phyloP scores from a whole-genome alignment of 2,797 vertebrate species.

The Cirrhinus molitorella region DNA sequence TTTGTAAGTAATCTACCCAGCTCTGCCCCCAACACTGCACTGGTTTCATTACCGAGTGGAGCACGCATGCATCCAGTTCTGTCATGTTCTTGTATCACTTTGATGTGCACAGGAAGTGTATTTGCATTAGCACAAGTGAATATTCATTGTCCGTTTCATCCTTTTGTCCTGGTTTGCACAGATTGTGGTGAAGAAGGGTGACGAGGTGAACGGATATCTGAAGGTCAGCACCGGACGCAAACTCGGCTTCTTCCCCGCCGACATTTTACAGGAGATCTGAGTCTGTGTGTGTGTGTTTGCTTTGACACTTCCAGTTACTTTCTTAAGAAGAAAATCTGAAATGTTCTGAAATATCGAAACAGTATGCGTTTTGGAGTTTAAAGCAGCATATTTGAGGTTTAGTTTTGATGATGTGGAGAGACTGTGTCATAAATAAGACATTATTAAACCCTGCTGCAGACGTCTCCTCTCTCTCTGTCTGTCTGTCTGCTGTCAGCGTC shows the following conservation, averaged over 20 bases:
- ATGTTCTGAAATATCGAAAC: no score
- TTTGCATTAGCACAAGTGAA: no score
- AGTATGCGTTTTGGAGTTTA: no score
- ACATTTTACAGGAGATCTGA: constrained; percentile 89
- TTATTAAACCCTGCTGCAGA: no score
- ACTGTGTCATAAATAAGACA: background rate
- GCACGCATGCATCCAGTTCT: background rate
- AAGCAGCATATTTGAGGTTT: no score
- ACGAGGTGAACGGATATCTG: constrained; percentile 89
- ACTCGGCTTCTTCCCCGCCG: constrained; percentile 87
- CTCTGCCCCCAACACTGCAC: no score
- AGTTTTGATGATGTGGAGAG: no score
- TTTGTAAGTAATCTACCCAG: no score
- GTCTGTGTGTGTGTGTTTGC: background rate
- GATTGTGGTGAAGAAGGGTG: constrained; percentile 85
- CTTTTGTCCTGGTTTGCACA: background rate
- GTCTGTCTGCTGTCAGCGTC: background rate
- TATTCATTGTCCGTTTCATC: background rate
- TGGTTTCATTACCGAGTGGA: no score
- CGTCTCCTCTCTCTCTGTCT: background rate
- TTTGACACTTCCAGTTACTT: background rate
- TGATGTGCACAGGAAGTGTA: background rate
- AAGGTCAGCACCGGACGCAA: constrained; percentile 92
- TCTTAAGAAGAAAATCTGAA: background rate
- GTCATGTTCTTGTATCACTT: background rate